A percentile compares a stretch with the other conserved stretches of the same genome.
Evolutionary conservation across 2,113 vertebrate genomes (phyloP).

Genomic region (Lutjanus erythropterus): DNA sequence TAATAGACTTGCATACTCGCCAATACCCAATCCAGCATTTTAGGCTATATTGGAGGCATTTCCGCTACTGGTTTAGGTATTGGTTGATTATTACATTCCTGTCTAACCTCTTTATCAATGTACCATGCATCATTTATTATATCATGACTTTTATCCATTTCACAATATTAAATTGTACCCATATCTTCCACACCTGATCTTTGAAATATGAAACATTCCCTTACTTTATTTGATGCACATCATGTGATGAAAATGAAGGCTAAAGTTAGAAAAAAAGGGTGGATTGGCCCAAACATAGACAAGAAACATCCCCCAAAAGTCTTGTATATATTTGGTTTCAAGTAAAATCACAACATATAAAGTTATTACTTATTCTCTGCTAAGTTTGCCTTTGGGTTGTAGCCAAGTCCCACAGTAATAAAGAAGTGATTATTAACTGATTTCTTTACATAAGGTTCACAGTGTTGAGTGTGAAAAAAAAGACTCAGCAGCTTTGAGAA

Average conservation of each 20-base stretch:
- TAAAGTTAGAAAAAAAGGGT: not conserved
- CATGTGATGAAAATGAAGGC: not conserved
- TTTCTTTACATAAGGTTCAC: conserved; percentile 22
- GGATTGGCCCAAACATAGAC: not conserved
- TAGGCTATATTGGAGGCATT: too few species aligned
- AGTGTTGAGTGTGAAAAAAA: conserved; percentile 24
- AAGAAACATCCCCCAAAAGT: conserved; percentile 11
- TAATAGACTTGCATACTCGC: too few species aligned
- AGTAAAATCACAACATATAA: conserved; percentile 43
- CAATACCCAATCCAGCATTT: too few species aligned
- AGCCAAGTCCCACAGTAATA: conserved; percentile 52
- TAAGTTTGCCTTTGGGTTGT: conserved; percentile 28
- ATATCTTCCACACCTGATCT: not conserved
- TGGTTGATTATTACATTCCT: too few species aligned
- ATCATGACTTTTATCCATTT: conserved; percentile 1
- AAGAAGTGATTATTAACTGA: conserved; percentile 53
- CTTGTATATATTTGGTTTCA: conserved; percentile 22
- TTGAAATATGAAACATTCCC: not conserved
- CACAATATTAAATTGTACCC: not conserved
- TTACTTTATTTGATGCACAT: not conserved
- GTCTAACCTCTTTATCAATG: too few species aligned
- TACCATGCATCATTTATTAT: too few species aligned
- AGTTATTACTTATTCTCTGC: conserved; percentile 4
- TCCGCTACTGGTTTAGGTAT: too few species aligned
- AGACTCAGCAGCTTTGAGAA: conserved; percentile 37